Percentiles rank a stretch among this genome's conserved stretches.
These are phyloP conservation scores for Cyclophora albipunctata DNA, from an alignment of 2,888 invertebrate genomes.

Conservation along the genomic window DNA sequence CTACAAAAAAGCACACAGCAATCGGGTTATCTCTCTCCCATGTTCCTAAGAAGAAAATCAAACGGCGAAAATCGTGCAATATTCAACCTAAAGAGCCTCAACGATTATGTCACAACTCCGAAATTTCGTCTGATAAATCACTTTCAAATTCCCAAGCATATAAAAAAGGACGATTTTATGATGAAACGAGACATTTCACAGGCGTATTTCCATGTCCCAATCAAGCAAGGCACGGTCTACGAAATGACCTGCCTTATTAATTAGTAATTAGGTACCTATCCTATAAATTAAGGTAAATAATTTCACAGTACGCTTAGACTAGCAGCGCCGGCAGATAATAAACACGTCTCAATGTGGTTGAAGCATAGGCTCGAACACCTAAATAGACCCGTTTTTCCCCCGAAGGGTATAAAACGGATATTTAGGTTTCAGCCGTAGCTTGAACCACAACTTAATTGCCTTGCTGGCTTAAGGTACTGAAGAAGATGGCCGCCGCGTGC, in stretches of 20 bases:
- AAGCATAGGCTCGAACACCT: conserved; percentile 12
- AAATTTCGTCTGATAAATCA: conserved; percentile 11
- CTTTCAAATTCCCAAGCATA: conserved; percentile 4
- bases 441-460: no score
- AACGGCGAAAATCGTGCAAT: conserved; percentile 3
- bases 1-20: neutral
- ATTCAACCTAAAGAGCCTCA: conserved; percentile 5
- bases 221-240: neutral
- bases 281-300: neutral
- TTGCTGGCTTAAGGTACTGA: no score
- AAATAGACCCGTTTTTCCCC: conserved; percentile 12
- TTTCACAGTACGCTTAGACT: conserved; percentile 5
- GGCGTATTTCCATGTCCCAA: conserved; percentile 8
- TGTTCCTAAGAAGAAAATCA: conserved; percentile 11
- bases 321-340: conserved; percentile 10
- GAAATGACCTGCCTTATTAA: conserved; percentile 7
- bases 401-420: no score
- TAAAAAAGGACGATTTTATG: conserved; percentile 4
- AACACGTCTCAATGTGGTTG: conserved; percentile 12
- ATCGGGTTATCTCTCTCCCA: neutral
- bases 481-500: no score
- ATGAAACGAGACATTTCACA: conserved; percentile 18
- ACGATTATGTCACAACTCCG: conserved; percentile 4
- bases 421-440: no score
- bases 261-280: neutral